A percentile compares a stretch with the other conserved stretches of the same genome.
Conservation (phyloP, 2,888 invertebrate genomes). For the Coelinius sp. region DNA sequence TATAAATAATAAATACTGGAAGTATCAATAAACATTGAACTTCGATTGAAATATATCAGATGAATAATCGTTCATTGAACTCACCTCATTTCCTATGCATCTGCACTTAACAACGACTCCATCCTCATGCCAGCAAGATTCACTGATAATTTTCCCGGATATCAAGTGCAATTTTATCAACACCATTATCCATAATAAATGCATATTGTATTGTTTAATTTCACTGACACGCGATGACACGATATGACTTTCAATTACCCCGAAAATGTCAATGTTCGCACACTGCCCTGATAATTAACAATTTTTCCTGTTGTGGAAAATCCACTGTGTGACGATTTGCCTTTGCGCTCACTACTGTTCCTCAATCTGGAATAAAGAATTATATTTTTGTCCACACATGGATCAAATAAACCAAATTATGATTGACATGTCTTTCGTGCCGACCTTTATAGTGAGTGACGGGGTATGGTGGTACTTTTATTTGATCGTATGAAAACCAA, state of each 20-base stretch:
- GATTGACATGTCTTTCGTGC: conserved; percentile 60
- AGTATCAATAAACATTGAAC: neutral
- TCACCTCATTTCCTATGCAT: conserved; percentile 55
- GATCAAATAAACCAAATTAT: conserved; percentile 50
- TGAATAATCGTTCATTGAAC: conserved; percentile 14
- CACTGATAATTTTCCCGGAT: conserved; percentile 43
- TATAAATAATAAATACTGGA: neutral
- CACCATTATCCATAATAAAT: conserved; percentile 30
- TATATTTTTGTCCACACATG: neutral
- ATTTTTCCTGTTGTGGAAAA: conserved; percentile 12
- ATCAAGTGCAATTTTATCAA: conserved; percentile 25
- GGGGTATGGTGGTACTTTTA: conserved; percentile 35
- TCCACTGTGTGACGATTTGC: neutral
- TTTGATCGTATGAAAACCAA: conserved; percentile 25
- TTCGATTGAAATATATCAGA: neutral
- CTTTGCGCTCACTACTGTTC: conserved; percentile 5
- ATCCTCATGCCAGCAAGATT: conserved; percentile 49
- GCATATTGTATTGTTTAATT: conserved; percentile 26
- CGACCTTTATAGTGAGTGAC: conserved; percentile 61
- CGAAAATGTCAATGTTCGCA: neutral
- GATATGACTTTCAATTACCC: conserved; percentile 28
- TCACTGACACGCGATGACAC: conserved; percentile 34
- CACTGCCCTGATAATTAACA: neutral
- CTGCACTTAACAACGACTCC: conserved; percentile 47
- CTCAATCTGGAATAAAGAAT: conserved; percentile 22